Base-by-base conservation (phyloP, 2,888 invertebrate species). In the Leuctra nigra region DNA sequence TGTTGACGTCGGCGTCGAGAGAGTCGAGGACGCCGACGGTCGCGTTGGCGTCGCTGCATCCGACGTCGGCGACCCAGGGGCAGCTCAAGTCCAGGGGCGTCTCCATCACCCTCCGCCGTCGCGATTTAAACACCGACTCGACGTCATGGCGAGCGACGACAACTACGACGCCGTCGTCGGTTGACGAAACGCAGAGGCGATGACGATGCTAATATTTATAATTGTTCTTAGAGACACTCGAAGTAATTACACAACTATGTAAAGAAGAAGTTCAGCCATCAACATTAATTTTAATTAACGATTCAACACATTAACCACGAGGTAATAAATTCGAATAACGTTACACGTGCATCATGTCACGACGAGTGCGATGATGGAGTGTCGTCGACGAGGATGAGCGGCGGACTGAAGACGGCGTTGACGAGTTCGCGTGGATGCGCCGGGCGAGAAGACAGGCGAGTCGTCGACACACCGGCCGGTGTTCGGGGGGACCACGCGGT, bases 51-150 rank as follows among this genome's bases (percentile, higher is more conserved):
- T 13, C 35, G 22, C n/a, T 20, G 18, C 23, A n/a, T 11, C 16
- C 53, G 53, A 39, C 54, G 35, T 24, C 23, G 7, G 22, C 39
- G 25, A 41, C 46, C 54, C 54, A 46, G 46, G 46, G 24, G 46
- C 54, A 54, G 33, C 44, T 54, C 20, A 44, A 20, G 14, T 54
- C 54, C 4, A 33, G 18, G 18, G 54, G 18, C 39, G 41, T 44
- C 54, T 33, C 29, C 46, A 46, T 44, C 54, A 25, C 24, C 41
- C 41, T n/a, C 44, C 50, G 52, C 41, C 56, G 41, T 18, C 23
- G 18, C 52, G 23, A 4, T 18, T 41, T 14, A 20, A 18, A 14
- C 16, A 14, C 41, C 41, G 9, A 25, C 29, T 29, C 29, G 29
- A 29, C 29, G 7, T 7, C 29, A 29, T 29, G 7, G 7, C 29